Base-by-base conservation (phyloP, 2,888 invertebrate species). In the Junonia oenone region DNA sequence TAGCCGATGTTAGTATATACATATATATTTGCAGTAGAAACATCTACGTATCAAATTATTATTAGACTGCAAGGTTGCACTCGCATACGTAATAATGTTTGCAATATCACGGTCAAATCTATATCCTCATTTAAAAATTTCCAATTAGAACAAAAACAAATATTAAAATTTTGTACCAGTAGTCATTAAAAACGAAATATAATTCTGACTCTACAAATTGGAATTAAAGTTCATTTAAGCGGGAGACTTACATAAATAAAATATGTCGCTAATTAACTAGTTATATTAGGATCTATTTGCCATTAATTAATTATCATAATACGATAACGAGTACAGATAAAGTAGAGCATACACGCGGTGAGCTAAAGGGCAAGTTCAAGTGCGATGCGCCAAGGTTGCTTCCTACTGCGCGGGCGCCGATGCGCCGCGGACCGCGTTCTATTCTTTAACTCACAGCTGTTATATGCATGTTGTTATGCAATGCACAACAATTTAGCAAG, bases 51-150 rank as follows among this genome's bases (percentile, higher is more conserved):
- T 82, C 74, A 74, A 76, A 76, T 75, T 89, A 88, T 83, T 82
- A 83, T 81, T 89, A 88, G 84, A 76, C 68, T 70, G 72, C 88
- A 86, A 87, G 88, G 88, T 83, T 81, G 76, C 78, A 77, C 69
- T 75, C 63, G 67, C 67, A 71, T 71, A 67, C 63, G 56, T 61
- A 61, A 59, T 64, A 62, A 40, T 40, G 58, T 62, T 61, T 57
- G 63, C 63, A 63, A 64, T 65, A 66, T 64, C 62, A 66, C 62
- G 63, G 63, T 55, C 61, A 62, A 66, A 68, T 67, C 62, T 51
- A 50, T 54, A 58, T 37, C 53, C 31, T 46, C 6, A 40, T 50
- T 22, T 26, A 13, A 27, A n/a, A 9, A 13, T 40, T 51, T 15
- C 15, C n/a, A 19, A 40, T 31, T 11, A 9, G 11, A 17, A 15